Evolutionary conservation across 2,888 invertebrate genomes (phyloP).

Genomic region (Hypena proboscidalis): DNA sequence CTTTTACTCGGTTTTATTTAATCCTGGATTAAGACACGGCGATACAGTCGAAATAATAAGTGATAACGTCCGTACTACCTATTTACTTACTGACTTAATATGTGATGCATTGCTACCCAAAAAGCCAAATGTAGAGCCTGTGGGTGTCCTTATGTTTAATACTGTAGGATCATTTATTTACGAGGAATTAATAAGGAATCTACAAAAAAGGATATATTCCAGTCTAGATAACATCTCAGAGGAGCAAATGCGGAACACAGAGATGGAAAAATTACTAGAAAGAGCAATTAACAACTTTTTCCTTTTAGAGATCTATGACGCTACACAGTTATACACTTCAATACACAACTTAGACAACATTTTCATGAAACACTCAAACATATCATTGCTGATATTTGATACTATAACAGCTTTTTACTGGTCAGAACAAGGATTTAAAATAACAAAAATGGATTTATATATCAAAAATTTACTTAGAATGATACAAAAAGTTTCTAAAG

Average conservation of each 20-base stretch:
- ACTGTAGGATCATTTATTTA: slow-evolving; percentile 74
- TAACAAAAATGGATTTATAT: slow-evolving; percentile 80
- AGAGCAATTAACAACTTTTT: slow-evolving; percentile 55
- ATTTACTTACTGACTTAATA: slow-evolving; percentile 66
- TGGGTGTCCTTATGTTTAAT: slow-evolving; percentile 67
- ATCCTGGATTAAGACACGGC: slow-evolving; percentile 55
- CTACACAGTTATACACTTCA: slow-evolving; percentile 68
- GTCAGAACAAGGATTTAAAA: slow-evolving; percentile 77
- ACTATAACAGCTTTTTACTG: slow-evolving; percentile 82
- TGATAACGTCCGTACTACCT: slow-evolving; percentile 48
- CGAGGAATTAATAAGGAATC: slow-evolving; percentile 43
- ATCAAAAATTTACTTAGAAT: slow-evolving; percentile 67
- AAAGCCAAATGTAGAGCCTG: slow-evolving; percentile 53
- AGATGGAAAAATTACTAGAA: slow-evolving; percentile 31
- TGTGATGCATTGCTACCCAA: slow-evolving; percentile 60
- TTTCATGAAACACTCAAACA: slow-evolving; percentile 62
- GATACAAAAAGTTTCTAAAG: slow-evolving; percentile 75
- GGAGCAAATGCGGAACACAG: not conserved
- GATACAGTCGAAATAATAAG: slow-evolving; percentile 71
- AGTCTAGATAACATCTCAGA: not conserved
- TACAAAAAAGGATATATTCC: slow-evolving; percentile 39
- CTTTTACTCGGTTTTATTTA: slow-evolving; percentile 79
- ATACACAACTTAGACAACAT: slow-evolving; percentile 74
- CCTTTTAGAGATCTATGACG: slow-evolving; percentile 69
- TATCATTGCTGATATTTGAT: slow-evolving; percentile 73